A percentile compares a stretch with the other conserved stretches of the same genome.
These are phyloP conservation scores for Hydropotes inermis DNA, from an alignment of 2,113 vertebrate genomes.

Conservation along the genomic window DNA sequence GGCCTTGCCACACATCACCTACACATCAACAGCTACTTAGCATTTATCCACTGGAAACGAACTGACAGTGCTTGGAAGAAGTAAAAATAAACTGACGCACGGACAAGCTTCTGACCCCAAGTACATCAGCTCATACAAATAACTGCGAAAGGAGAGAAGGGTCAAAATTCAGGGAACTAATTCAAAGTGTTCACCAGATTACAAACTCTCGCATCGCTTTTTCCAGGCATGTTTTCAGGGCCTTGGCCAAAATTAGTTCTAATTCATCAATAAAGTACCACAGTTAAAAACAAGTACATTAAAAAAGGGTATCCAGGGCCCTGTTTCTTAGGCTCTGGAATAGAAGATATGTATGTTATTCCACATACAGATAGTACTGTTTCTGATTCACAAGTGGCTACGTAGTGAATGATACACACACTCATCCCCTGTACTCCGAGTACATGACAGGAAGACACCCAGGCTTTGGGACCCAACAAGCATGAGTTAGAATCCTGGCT, in stretches of 20 bases:
- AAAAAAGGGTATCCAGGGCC: not conserved
- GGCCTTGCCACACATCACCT: not conserved
- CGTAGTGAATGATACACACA: not conserved
- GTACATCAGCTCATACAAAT: not conserved
- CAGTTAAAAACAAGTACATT: not conserved
- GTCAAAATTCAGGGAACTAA: not conserved
- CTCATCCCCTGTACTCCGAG: not conserved
- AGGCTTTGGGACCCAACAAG: not conserved
- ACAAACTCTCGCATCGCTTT: not conserved
- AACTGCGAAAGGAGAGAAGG: not conserved
- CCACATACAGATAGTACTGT: not conserved
- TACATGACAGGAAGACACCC: not conserved
- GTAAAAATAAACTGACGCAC: not conserved
- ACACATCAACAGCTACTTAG: not conserved
- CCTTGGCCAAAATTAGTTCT: conserved; percentile 14
- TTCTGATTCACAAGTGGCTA: not conserved
- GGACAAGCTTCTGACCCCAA: not conserved
- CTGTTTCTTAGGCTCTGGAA: not conserved
- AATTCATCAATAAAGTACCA: not conserved
- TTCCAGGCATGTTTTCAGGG: not conserved
- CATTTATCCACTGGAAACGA: not conserved
- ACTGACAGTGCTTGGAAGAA: not conserved
- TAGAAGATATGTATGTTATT: not conserved
- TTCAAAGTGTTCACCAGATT: not conserved
- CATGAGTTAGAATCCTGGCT: not conserved